Conservation (phyloP, 1,140 invertebrate genomes). For the Ostrea edulis region DNA sequence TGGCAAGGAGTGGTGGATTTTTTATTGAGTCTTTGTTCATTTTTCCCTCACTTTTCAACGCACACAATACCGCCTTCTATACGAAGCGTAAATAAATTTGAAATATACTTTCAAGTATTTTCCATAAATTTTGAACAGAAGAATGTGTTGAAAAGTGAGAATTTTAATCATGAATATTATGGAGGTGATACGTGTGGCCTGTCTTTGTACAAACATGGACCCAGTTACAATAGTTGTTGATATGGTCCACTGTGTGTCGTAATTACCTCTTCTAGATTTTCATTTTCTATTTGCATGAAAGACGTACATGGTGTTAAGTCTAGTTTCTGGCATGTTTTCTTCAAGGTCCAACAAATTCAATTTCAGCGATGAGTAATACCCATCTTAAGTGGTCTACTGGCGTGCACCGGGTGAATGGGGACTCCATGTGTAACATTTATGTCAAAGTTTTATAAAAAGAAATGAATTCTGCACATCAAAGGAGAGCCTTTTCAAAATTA, state of each 20-base stretch:
- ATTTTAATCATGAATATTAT: slow-evolving; percentile 2
- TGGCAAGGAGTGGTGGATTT: slow-evolving; percentile 1
- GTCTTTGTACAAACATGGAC: not conserved
- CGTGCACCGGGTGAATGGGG: not conserved
- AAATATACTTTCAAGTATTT: not conserved
- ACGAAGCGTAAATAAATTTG: not conserved
- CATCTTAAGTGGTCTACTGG: slow-evolving; percentile 27
- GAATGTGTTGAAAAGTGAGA: slow-evolving; percentile 35
- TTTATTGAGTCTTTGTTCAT: slow-evolving; percentile 1
- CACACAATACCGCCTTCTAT: not conserved
- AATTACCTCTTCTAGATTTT: not conserved
- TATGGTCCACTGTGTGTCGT: slow-evolving; percentile 15
- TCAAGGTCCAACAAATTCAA: slow-evolving; percentile 38
- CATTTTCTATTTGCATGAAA: slow-evolving; percentile 3
- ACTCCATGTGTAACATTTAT: not conserved
- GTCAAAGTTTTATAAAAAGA: not conserved
- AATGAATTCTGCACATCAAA: slow-evolving; percentile 22
- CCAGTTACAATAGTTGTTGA: slow-evolving; percentile 5
- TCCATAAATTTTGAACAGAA: slow-evolving; percentile 7
- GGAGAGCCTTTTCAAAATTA: slow-evolving; percentile 9
- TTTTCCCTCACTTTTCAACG: not conserved
- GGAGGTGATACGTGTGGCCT: not conserved
- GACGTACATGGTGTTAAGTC: not conserved
- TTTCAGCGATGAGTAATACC: slow-evolving; percentile 22
- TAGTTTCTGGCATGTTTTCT: slow-evolving; percentile 32